These are phyloP conservation scores for Bimastos eiseni DNA, from an alignment of 2,888 invertebrate genomes.

Conservation along the genomic window DNA sequence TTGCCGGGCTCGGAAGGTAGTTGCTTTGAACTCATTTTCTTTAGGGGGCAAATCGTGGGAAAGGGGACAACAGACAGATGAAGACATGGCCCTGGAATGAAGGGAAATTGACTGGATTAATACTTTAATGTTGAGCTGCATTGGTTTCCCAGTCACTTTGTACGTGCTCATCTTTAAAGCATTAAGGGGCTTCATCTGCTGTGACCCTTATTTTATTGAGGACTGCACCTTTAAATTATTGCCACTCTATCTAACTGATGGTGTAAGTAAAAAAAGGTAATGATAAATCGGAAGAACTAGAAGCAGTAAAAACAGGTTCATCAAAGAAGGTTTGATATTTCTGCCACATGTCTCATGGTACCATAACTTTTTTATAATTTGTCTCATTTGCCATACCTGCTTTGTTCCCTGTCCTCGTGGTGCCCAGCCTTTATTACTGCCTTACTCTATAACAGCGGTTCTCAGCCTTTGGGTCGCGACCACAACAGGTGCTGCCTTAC, in stretches of 20 bases:
- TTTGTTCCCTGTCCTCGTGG: not conserved
- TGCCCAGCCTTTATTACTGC: not conserved
- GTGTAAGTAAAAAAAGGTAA: not conserved
- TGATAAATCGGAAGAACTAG: not conserved
- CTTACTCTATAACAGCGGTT: no score
- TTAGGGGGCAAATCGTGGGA: not conserved
- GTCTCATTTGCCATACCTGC: not conserved
- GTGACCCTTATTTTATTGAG: not conserved
- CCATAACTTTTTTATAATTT: not conserved
- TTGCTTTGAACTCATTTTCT: not conserved
- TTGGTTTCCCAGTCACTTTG: no score
- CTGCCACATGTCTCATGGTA: not conserved
- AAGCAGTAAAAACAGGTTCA: not conserved
- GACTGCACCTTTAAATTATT: not conserved
- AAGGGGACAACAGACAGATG: not conserved
- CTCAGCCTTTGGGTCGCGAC: no score
- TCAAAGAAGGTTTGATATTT: not conserved
- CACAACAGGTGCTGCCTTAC: no score
- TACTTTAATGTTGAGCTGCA: no score
- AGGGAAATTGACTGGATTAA: not conserved
- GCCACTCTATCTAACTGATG: not conserved
- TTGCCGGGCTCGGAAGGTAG: slow-evolving; percentile 84
- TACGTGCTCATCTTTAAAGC: no score
- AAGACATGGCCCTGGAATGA: not conserved
- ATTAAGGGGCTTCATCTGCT: no score